Base-by-base conservation (phyloP, 2,797 vertebrate genomes). In the Tapirus indicus region DNA sequence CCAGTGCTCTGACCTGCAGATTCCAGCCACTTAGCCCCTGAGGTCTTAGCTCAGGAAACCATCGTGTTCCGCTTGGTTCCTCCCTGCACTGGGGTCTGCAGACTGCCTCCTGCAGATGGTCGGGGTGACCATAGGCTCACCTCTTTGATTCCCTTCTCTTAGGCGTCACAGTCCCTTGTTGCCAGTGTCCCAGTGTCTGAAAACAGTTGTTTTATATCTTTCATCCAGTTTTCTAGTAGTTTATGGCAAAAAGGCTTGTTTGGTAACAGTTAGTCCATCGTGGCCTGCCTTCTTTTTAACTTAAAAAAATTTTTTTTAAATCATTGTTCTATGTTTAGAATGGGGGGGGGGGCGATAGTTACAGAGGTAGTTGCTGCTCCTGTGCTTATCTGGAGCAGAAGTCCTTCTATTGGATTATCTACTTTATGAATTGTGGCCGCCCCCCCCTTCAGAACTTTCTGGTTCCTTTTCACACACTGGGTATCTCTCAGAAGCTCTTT, bases 261-360 rank as follows among this genome's bases (percentile, higher is more conserved):
- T 74, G 71, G 27, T 52, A 49, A 92, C 20, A 82, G 68, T 82
- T 60, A 78, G 78, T 75, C 62, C 29, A 47, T 38, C 14, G 38
- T 52, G 68, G 44, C 27, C 12, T 75, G n/a, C 27, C n/a, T 20
- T 35, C 41, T 75, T 77, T 94, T 89, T 85, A 52, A 68, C 13
- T 11, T 74, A n/a, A 38, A 90, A 58, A 66, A 9, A 58, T 66
- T 25, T 27, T 38, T 60, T 32, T 17, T 35, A 38, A 62, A n/a
- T 87, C n/a, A 41, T 23, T 14, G 32, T 77, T 94, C 92, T 75
- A 64, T 84, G n/a, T 89, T 91, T 97, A 29, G 7, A 38, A 7
- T 27, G 21, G 68, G 32, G 35, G 32, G 72, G 14, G 29, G 62
- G 23, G 5, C 2, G 52, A 0, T 38, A 38, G 71, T 52, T 16